Evolutionary conservation across 2,888 invertebrate species (phyloP).

Genomic region (Salticus scenicus): DNA sequence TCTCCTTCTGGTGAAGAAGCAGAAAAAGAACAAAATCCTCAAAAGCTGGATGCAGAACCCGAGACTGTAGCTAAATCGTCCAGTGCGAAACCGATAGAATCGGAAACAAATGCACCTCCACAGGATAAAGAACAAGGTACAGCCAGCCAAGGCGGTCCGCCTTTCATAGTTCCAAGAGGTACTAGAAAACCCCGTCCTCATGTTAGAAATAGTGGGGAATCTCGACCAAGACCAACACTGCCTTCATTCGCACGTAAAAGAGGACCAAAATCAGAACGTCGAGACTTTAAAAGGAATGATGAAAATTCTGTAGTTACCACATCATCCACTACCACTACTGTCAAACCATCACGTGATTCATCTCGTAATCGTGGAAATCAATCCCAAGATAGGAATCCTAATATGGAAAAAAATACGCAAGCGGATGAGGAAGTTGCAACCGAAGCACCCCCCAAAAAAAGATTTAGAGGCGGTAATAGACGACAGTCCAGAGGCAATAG

Average conservation of each 20-base stretch:
- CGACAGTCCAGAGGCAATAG: conserved; percentile 36
- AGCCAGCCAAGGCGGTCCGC: conserved; percentile 35
- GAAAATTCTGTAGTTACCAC: conserved; percentile 8
- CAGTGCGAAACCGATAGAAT: conserved; percentile 17
- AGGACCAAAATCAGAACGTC: conserved; percentile 34
- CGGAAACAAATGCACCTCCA: conserved; percentile 30
- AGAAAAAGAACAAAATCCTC: conserved; percentile 29
- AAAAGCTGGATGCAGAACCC: conserved; percentile 38
- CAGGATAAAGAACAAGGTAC: conserved; percentile 13
- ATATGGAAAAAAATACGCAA: neutral
- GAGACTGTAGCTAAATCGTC: conserved; percentile 38
- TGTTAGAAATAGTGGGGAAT: conserved; percentile 25
- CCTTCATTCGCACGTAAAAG: conserved; percentile 47
- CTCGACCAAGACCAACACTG: conserved; percentile 38
- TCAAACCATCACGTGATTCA: conserved; percentile 35
- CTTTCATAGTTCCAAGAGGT: conserved; percentile 49
- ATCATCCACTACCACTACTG: conserved; percentile 16
- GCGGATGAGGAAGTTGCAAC: conserved; percentile 4
- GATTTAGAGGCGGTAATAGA: conserved; percentile 50
- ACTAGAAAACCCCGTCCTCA: conserved; percentile 54
- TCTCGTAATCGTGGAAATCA: conserved; percentile 23
- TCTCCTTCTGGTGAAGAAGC: conserved; percentile 18
- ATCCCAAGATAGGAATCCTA: conserved; percentile 5
- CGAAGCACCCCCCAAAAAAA: conserved; percentile 41
- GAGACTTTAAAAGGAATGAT: conserved; percentile 23